phyloP scores from a whole-genome alignment of 1,140 invertebrate genomes.

The Hycleus cichorii region DNA sequence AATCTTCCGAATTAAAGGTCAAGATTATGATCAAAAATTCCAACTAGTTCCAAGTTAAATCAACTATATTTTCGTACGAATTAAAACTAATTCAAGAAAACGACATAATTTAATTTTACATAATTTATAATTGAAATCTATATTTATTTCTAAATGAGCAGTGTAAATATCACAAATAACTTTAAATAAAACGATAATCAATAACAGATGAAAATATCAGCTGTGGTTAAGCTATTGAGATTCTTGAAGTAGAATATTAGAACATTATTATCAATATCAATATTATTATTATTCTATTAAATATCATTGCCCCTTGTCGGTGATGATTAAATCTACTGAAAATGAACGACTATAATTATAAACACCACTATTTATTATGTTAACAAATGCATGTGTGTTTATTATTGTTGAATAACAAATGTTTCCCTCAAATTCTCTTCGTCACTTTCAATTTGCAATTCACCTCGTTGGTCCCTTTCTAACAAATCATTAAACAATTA shows the following conservation, averaged over 20 bases:
- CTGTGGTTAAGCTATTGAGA: constrained; percentile 14
- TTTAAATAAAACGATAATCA: constrained; percentile 25
- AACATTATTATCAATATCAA: too few relatives aligned
- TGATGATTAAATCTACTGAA: too few relatives aligned
- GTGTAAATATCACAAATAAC: constrained; percentile 35
- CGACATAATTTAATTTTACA: not conserved
- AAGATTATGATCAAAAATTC: not conserved
- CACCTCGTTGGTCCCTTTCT: constrained; percentile 20
- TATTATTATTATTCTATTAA: too few relatives aligned
- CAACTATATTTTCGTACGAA: not conserved
- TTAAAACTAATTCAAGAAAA: not conserved
- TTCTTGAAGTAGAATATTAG: too few relatives aligned
- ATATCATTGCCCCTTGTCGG: too few relatives aligned
- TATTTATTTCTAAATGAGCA: constrained; percentile 33
- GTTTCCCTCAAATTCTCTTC: not conserved
- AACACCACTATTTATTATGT: not conserved
- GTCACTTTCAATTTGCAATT: constrained; percentile 4
- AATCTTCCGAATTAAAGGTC: constrained; percentile 1
- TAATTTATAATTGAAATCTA: constrained; percentile 31
- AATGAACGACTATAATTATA: too few relatives aligned
- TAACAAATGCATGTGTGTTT: constrained; percentile 10
- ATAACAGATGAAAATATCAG: constrained; percentile 17
- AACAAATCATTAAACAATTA: constrained; percentile 1
- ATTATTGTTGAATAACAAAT: too few relatives aligned
- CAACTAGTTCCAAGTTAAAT: not conserved